Conservation (phyloP, 2,113 vertebrate species). For the Pterocles burchelli region DNA sequence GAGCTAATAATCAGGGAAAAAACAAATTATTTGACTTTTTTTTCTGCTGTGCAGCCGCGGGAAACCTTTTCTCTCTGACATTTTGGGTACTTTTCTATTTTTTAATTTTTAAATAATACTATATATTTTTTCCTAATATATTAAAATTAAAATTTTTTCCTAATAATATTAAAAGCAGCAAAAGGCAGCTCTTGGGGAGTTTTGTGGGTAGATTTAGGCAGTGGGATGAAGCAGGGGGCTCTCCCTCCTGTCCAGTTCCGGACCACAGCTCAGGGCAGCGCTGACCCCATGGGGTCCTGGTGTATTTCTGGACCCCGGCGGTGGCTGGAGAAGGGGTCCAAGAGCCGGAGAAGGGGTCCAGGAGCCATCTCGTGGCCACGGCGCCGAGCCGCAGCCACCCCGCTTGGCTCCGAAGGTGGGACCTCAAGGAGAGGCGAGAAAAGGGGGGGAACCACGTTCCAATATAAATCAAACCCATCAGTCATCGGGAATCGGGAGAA, state of each 20-base stretch:
- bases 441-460: not conserved
- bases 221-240: not conserved
- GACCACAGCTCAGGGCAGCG: not conserved
- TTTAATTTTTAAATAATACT: too few relatives aligned
- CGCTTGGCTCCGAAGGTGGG: not conserved
- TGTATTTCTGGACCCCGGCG: not conserved
- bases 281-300: not conserved
- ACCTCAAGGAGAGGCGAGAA: constrained; percentile 2
- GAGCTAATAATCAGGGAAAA: not conserved
- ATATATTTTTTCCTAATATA: not conserved
- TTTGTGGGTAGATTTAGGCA: accelerated
- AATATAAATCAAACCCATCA: constrained; percentile 72
- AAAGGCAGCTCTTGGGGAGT: not conserved
- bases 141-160: not conserved
- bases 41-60: accelerated
- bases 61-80: not conserved
- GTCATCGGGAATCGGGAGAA: constrained; percentile 63
- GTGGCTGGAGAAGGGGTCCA: constrained; percentile 23
- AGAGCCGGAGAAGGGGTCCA: constrained; percentile 71
- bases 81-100: not conserved
- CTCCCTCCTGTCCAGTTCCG: not conserved
- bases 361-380: constrained; percentile 80
- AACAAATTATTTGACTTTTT: not conserved
- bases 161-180: not conserved
- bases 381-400: not conserved